Base-by-base conservation (phyloP, 2,113 vertebrate genomes). In the Hyaena hyaena region DNA sequence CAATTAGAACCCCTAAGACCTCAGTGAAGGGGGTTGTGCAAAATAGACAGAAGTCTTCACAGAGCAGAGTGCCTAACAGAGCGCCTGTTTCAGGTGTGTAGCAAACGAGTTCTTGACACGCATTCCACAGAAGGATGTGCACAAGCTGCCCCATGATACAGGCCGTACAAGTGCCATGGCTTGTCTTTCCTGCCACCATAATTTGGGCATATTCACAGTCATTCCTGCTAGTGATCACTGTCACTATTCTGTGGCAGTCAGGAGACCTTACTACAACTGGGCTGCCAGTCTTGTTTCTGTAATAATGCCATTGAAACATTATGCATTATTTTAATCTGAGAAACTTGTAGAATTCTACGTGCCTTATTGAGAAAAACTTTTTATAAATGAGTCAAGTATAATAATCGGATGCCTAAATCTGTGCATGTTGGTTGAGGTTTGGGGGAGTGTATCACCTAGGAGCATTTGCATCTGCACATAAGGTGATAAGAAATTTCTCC, bases 1-100 rank as follows among this genome's bases (percentile, higher is more conserved):
- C 98, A 98, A 99, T 98, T 98, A 99, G 99, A 98, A 98, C 97
- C 99, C 98, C 98, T 99, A 99, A 99, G 98, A 93, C 98, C 97
- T 96, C 99, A 98, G 16, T 98, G 98, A 99, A 99, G 98, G 99
- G 99, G 98, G 99, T 98, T 98, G 98, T 98, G 98, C 99, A 98
- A 97, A 99, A 69, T 99, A 99, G 98, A 98, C 99, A 98, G 99
- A 99, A 98, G 98, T 96, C 98, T 98, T 93, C 99, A 98, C 98
- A 98, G 97, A 99, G 98, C 99, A 99, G 98, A 99, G 91, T 98
- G 98, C 97, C 98, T 99, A 98, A 93, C 98, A 99, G 98, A 98
- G 96, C 93, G 98, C 98, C 98, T 98, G 90, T 98, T 97, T 90
- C 99, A 99, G 99, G 99, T 99, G 98, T 99, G 99, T 99, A 99